Evolutionary conservation across 2,113 vertebrate species (phyloP), one percentile per base, ranked within the genome.

Genomic region (Orthonyx spaldingii): DNA sequence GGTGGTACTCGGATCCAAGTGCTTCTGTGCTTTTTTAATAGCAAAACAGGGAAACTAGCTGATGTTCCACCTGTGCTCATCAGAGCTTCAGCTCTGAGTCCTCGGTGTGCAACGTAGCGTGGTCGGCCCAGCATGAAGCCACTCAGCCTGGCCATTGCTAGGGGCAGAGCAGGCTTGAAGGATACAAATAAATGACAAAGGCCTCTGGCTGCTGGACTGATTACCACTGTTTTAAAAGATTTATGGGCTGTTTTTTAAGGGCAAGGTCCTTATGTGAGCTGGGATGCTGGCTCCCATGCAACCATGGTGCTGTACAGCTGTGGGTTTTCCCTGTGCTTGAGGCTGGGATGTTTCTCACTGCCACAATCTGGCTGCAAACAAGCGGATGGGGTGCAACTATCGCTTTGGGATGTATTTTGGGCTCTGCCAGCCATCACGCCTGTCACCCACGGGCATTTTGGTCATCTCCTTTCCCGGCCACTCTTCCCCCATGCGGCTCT

Each of bases 21-120:
- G 10, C 13, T 81, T 74, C 39, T 35, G 39, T 42, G 28, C 33
- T 56, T 79, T 57, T 76, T 56, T 5, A 63, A 65, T 13, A 59
- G 59, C 26, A 60, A 69, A 79, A 41, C 44, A 60, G 41, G 32
- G 68, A 65, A 89, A 77, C 10, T 12, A 20, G 50, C n/a, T 84
- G 63, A 37, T 35, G 70, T 77, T 89, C 46, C 60, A 77, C 42
- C 19, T 2, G 7, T 26, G 69, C 11, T 61, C 46, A 30, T 65
- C 37, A 84, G 53, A 79, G 50, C 46, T 78, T 53, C 69, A 84
- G 74, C 49, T 33, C 46, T 3, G 26, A 79, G 65, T 6, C 28
- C 37, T 12, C 0, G 0, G 13, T 0, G 7, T 35, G 56, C 33
- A 46, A n/a, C 1, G 16, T 22, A 72, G 33, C 0, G 5, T 3